Evolutionary conservation across 2,888 invertebrate genomes (phyloP).

Genomic region (Hedychridium roseum): DNA sequence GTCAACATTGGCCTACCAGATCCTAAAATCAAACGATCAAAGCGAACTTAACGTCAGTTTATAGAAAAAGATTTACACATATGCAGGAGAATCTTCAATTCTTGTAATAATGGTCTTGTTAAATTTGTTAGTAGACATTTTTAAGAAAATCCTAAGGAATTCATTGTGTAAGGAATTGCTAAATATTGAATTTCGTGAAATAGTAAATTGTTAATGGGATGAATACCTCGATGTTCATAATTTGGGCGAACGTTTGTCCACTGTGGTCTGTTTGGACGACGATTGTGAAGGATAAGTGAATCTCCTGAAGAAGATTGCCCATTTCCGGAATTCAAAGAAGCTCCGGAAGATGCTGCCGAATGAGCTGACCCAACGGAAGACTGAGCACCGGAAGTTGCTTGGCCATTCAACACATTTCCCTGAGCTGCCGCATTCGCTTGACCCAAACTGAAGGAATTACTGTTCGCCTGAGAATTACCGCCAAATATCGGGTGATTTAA

Average conservation of each 20-base stretch:
- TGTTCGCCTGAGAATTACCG: slow-evolving; percentile 36
- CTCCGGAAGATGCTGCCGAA: slow-evolving; percentile 24
- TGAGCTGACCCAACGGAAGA: slow-evolving; percentile 30
- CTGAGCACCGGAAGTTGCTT: slow-evolving; percentile 45
- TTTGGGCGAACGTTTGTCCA: slow-evolving; percentile 31
- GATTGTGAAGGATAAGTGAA: neutral
- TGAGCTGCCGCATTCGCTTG: slow-evolving; percentile 47
- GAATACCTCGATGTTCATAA: slow-evolving; percentile 12
- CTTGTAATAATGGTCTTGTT: neutral
- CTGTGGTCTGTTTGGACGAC: slow-evolving; percentile 8
- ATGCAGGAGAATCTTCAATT: neutral
- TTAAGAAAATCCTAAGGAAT: neutral
- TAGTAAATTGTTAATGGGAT: no score
- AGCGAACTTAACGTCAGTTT: no score
- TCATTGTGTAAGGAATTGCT: neutral
- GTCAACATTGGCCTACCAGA: slow-evolving; percentile 22
- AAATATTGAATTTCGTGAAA: neutral
- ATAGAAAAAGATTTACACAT: neutral
- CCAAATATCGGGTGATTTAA: slow-evolving; percentile 45
- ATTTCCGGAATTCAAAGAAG: no score
- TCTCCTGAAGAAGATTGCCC: slow-evolving; percentile 42
- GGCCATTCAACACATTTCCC: slow-evolving; percentile 48
- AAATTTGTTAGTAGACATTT: neutral
- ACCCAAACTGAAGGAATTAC: slow-evolving; percentile 38
- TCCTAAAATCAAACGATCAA: neutral